These are phyloP conservation scores for Sinocyclocheilus anshuiensis DNA, from an alignment of 2,113 vertebrate genomes.

Conservation along the genomic window DNA sequence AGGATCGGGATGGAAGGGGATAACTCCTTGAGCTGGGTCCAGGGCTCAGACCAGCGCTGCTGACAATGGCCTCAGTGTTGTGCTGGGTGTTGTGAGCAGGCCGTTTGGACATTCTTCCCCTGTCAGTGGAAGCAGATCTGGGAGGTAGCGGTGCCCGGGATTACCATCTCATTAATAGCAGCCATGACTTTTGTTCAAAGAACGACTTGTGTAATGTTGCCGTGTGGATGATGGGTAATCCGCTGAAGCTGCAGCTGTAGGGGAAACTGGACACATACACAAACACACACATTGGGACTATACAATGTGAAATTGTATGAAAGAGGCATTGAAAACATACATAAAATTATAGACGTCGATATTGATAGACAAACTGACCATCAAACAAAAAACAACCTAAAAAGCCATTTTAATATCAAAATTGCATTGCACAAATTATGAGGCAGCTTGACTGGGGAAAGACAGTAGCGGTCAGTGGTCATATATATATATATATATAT, in stretches of 20 bases:
- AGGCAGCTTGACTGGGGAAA: neutral
- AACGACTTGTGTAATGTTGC: conserved; percentile 99
- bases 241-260: conserved; percentile 99
- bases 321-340: conserved; percentile 60
- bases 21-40: conserved; percentile 92
- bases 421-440: neutral
- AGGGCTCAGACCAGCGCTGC: conserved; percentile 85
- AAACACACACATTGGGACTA: conserved; percentile 60
- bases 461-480: too few relatives aligned
- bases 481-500: too few relatives aligned
- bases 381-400: neutral
- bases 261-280: conserved; percentile 78
- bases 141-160: conserved; percentile 99
- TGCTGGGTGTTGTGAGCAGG: conserved; percentile 88
- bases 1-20: conserved; percentile 64
- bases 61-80: conserved; percentile 98
- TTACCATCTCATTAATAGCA: conserved; percentile 99
- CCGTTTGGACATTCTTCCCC: conserved; percentile 99
- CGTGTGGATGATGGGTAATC: conserved; percentile 99
- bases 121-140: conserved; percentile 99
- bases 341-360: conserved; percentile 51
- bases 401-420: neutral
- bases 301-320: conserved; percentile 61
- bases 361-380: neutral
- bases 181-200: conserved; percentile 99